Evolutionary conservation across 2,797 vertebrate species (phyloP), one percentile per base, ranked within the genome.

Genomic region (Gymnopithys bicolor): DNA sequence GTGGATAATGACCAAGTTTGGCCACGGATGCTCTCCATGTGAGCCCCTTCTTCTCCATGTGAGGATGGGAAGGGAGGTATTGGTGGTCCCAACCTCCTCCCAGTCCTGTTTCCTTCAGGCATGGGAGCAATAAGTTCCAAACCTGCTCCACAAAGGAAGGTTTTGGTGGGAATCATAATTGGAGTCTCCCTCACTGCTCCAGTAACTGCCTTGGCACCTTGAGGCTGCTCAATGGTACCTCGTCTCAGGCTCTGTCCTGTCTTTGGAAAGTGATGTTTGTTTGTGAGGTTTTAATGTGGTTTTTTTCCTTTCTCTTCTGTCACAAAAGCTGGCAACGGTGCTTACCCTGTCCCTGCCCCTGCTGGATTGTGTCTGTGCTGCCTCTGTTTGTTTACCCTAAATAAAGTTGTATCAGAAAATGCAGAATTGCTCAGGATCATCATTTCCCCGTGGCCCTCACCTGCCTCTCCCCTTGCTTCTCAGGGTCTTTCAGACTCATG

Each of bases 331-430:
- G 39, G 11, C 12, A 27, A 3, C 0, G 1, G 14, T 9, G 1
- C 24, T 68, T 32, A 3, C 30, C 48, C 33, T 25, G 4, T 28
- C 12, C 7, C 23, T 3, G 1, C 2, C 27, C 2, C 0, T 14
- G 35, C 71, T 35, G 49, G 2, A 10, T 19, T 56, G 25, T 17
- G 28, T 41, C 60, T 52, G 22, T 30, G 48, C 80, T 33, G 56
- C 73, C 37, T 51, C 46, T 37, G 35, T 62, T 67, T 35, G 5
- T 45, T 63, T 49, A 32, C 6, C 49, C 55, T n/a, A 35, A 93
- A 95, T 96, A 93, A 94, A 88, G 33, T 17, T 9, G 1, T 5
- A 8, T 59, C 32, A 70, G 11, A 59, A 71, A 83, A 35, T 0
- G 8, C 4, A 37, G 7, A 5, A 18, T 15, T 8, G 23, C 22